phyloP scores from a whole-genome alignment of 2,113 vertebrate genomes.

The Colistium nudipinnis region DNA sequence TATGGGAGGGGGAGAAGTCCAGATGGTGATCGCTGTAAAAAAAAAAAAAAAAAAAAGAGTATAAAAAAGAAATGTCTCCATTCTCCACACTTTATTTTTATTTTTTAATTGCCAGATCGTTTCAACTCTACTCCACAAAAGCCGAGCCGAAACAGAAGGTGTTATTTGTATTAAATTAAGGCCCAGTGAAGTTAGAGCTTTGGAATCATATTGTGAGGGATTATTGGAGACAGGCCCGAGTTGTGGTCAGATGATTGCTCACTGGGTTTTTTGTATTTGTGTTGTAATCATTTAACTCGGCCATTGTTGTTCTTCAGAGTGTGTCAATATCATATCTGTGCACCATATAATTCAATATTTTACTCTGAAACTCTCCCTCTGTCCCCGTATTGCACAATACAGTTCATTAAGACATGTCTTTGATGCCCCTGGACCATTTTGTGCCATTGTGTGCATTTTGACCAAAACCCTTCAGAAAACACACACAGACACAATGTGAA shows the following conservation, averaged over 20 bases:
- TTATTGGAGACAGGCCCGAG: neutral
- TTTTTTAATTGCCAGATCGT: slow-evolving; percentile 1
- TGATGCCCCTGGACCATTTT: neutral
- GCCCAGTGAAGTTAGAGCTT: slow-evolving; percentile 3
- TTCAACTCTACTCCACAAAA: slow-evolving; percentile 9
- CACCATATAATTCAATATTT: slow-evolving; percentile 15
- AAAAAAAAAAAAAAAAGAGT: slow-evolving; percentile 18
- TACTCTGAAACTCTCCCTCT: neutral
- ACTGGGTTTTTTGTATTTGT: neutral
- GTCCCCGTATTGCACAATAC: neutral
- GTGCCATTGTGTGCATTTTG: slow-evolving; percentile 2
- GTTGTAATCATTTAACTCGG: slow-evolving; percentile 12
- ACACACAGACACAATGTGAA: neutral
- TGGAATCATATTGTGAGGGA: slow-evolving; percentile 17
- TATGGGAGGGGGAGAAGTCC: slow-evolving; percentile 41
- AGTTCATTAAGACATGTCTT: slow-evolving; percentile 24
- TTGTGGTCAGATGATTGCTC: neutral
- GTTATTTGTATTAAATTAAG: neutral
- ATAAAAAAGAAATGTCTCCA: slow-evolving; percentile 21
- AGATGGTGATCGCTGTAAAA: slow-evolving; percentile 65
- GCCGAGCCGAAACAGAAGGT: neutral
- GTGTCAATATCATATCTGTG: neutral
- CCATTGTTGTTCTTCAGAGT: neutral
- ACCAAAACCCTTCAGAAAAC: neutral
- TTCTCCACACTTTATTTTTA: neutral